phyloP scores from a whole-genome alignment of 2,797 vertebrate species.

The Gambelia wislizenii region DNA sequence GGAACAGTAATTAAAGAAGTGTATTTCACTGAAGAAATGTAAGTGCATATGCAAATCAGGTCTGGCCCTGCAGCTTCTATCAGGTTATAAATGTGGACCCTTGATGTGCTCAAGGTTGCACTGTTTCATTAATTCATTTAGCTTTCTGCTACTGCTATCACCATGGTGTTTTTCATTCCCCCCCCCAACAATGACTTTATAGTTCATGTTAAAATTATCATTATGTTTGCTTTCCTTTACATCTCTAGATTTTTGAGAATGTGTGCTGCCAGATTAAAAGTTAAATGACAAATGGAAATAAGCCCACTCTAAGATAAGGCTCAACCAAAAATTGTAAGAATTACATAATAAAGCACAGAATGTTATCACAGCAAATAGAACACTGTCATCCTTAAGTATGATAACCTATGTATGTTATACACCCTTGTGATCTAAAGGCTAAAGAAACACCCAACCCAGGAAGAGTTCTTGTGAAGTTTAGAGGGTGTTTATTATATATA shows the following conservation, averaged over 20 bases:
- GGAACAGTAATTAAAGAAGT: constrained; percentile 35
- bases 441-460: no score
- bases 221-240: constrained; percentile 18
- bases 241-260: background rate
- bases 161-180: constrained; percentile 12
- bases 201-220: background rate
- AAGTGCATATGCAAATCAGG: constrained; percentile 45
- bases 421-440: background rate
- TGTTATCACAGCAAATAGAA: background rate
- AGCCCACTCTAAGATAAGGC: background rate
- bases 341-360: background rate
- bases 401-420: no score
- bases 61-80: constrained; percentile 29
- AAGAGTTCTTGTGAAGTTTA: background rate
- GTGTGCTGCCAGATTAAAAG: background rate
- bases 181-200: background rate
- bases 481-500: background rate
- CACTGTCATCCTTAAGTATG: background rate
- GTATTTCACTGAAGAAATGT: constrained; percentile 45
- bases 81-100: constrained; percentile 31
- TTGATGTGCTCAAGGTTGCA: constrained; percentile 29
- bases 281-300: background rate
- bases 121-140: constrained; percentile 22
- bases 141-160: background rate
- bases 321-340: background rate